Evolutionary conservation across 1,140 invertebrate genomes (phyloP).

Genomic region (Sarcophaga peregrina): DNA sequence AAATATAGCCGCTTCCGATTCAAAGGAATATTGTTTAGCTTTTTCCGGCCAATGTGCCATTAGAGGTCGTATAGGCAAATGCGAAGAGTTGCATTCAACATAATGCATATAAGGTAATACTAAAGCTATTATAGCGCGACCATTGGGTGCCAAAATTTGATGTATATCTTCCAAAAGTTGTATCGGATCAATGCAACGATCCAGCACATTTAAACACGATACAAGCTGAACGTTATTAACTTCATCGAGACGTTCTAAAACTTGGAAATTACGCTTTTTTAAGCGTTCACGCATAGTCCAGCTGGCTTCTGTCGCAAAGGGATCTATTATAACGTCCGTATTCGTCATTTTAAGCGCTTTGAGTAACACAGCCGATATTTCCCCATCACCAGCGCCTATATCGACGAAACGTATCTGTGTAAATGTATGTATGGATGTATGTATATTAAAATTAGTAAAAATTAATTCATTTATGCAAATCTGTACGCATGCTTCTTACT

Average conservation of each 20-base stretch:
- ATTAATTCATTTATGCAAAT: not conserved
- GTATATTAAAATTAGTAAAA: not conserved
- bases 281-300: constrained; percentile 80
- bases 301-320: constrained; percentile 88
- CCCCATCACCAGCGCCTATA: constrained; percentile 90
- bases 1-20: constrained; percentile 60
- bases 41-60: constrained; percentile 52
- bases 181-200: constrained; percentile 84
- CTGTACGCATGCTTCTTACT: constrained; percentile 44
- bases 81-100: constrained; percentile 75
- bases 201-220: constrained; percentile 86
- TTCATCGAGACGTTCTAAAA: constrained; percentile 56
- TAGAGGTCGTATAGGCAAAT: constrained; percentile 61
- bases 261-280: constrained; percentile 74
- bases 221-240: constrained; percentile 71
- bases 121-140: constrained; percentile 81
- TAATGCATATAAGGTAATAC: constrained; percentile 90
- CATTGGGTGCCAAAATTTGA: constrained; percentile 72
- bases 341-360: constrained; percentile 71
- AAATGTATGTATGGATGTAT: not conserved
- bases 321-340: constrained; percentile 49
- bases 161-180: constrained; percentile 77
- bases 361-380: constrained; percentile 80
- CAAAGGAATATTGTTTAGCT: constrained; percentile 55
- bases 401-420: constrained; percentile 70